Base-by-base conservation (phyloP, 92 coral and sea anemone species). In the Micromussa lordhowensis region DNA sequence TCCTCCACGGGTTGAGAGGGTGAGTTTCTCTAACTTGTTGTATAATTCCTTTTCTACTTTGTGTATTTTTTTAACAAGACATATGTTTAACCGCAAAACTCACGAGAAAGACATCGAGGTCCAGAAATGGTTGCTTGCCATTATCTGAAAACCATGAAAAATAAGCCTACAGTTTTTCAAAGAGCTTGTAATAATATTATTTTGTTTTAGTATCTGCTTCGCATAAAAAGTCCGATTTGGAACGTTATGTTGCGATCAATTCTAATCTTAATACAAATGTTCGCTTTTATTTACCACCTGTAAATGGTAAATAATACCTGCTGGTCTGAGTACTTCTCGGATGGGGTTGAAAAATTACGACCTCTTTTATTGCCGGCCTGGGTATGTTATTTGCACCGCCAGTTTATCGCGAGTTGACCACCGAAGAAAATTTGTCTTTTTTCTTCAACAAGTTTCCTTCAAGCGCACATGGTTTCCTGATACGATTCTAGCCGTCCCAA, bases 281-380 rank as follows among this genome's bases (percentile, higher is more conserved):
- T 32, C 24, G 6, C 35, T 53, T 16, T 54, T 53, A 28, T 36
- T 22, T 31, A 15, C 81, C 36, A 84, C 88, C 88, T 75, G 79
- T 44, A 40, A 6, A 9, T 75, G 31, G 0, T 29, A 15, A 44
- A 12, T 4, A 44, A 8, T 30, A 84, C 88, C 81, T 58, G 88
- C 34, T 18, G 14, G 19, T 29, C 35, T 19, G 19, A 1, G 66
- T 10, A 32, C 66, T 29, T 69, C 19, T 69, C 78, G 68, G 29
- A 61, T 61, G n/a, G 4, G 1, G 68, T 38, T 69, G 22, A 80
- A 35, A 19, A 34, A 13, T 21, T 61, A n/a, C 19, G 64, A 16
- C 64, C 14, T 9, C 58, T 54, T 9, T 18, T 13, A 54, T 5
- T 63, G 3, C 30, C 5, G 13, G 69, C 9, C 10, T n/a, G n/a